Evolutionary conservation across 2,113 vertebrate species (phyloP).

Genomic region (Bambusicola thoracicus): DNA sequence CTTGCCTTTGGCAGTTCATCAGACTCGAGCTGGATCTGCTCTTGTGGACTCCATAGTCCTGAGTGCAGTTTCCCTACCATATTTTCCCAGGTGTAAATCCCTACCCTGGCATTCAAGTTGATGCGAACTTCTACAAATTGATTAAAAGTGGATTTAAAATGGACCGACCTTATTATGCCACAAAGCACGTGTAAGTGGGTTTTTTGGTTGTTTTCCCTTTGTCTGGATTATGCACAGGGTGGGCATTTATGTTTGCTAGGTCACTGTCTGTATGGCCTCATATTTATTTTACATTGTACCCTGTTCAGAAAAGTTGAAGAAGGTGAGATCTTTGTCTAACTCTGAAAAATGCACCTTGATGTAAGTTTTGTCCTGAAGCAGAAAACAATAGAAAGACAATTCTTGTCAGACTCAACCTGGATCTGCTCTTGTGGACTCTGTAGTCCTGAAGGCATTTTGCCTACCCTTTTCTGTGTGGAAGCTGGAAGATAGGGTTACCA

Average conservation of each 20-base stretch:
- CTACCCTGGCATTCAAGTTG: conserved; percentile 93
- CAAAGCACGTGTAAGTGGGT: conserved; percentile 85
- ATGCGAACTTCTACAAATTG: conserved; percentile 89
- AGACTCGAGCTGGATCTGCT: too few species aligned
- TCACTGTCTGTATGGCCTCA: not conserved
- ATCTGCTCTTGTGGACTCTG: too few species aligned
- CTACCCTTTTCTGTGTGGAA: not conserved
- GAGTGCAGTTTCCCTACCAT: not conserved
- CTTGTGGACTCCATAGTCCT: too few species aligned
- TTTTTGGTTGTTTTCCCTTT: not conserved
- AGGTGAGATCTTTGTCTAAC: not conserved
- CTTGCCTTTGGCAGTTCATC: not conserved
- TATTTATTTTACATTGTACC: not conserved
- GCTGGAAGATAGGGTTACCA: not conserved
- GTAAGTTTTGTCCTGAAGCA: not conserved
- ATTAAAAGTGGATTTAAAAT: conserved; percentile 94
- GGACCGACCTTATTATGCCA: conserved; percentile 92
- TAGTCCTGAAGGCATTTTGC: not conserved
- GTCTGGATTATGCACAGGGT: not conserved
- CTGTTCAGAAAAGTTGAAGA: not conserved
- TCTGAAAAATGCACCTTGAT: not conserved
- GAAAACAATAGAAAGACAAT: not conserved
- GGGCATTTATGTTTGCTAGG: not conserved
- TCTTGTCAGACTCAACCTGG: too few species aligned
- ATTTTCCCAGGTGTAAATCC: conserved; percentile 88